These are phyloP conservation scores for Loriculus beryllinus DNA, from an alignment of 2,797 vertebrate species.

Conservation along the genomic window DNA sequence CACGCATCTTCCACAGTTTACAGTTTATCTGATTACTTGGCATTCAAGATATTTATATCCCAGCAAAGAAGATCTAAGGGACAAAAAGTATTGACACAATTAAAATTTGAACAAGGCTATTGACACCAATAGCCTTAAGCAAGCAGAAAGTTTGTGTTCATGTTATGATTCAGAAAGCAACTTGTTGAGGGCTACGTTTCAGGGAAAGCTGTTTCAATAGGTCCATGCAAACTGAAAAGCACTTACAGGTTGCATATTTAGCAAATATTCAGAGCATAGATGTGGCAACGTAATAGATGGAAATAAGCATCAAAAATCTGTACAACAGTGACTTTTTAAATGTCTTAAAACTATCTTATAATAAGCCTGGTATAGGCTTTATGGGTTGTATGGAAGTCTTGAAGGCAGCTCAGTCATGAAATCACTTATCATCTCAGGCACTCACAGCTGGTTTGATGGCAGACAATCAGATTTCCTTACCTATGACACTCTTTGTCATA, in stretches of 20 bases:
- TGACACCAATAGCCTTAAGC: background rate
- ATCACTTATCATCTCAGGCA: background rate
- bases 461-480: background rate
- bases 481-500: background rate
- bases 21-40: background rate
- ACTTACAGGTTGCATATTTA: background rate
- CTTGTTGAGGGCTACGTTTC: background rate
- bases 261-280: background rate
- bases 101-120: background rate
- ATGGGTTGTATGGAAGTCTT: background rate
- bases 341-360: background rate
- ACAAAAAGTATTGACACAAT: background rate
- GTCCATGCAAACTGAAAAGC: background rate
- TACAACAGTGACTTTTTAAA: background rate
- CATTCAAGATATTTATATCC: background rate
- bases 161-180: background rate
- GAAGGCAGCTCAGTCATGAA: background rate
- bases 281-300: background rate
- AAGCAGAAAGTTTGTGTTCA: background rate
- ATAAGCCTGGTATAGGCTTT: background rate
- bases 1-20: background rate
- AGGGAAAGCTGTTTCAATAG: background rate
- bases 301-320: background rate
- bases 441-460: background rate
- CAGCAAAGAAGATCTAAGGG: background rate